Evolutionary conservation across 2,113 vertebrate species (phyloP), one percentile per base, ranked within the genome.

Genomic region (Solea solea): DNA sequence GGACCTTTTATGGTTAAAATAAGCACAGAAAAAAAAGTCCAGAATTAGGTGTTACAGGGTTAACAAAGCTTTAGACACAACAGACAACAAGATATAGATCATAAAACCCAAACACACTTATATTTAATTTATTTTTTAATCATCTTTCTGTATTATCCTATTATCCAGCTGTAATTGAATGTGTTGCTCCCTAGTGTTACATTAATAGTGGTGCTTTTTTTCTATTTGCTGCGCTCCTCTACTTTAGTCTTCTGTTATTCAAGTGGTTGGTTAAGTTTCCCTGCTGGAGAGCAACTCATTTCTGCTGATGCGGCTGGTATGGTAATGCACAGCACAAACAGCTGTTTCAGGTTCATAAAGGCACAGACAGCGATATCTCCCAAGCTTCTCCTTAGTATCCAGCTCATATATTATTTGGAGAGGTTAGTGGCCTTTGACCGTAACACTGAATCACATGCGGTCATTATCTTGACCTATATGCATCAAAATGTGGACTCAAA

Each of bases 311-410:
- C 62, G 66, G 57, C 55, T 49, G 7, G 55, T 76, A 83, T 85
- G 78, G 11, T 70, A 83, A 83, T 83, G 64, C 52, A 40, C 69
- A 82, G 74, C 74, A 49, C 66, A 66, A 84, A 71, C 78, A 80
- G 80, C 80, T 87, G 82, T 77, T 82, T 78, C 52, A 60, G 73
- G 81, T 80, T 83, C 73, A 74, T 74, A 67, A 80, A 86, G 78
- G 45, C 84, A 53, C 42, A 74, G 63, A 64, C 66, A 56, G 53
- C 58, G 62, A 64, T 55, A 70, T 73, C 72, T 70, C 61, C 66
- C 66, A 21, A 56, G 63, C 50, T 12, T 57, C 57, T 40, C 65
- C 25, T 67, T 21, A 28, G 34, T 52, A 41, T 55, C 64, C 66
- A 42, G n/a, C 52, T 56, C 1, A 0, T 51, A 52, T 14, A 16